Evolutionary conservation across 2,888 invertebrate species (phyloP).

Genomic region (Cybosia mesomella): DNA sequence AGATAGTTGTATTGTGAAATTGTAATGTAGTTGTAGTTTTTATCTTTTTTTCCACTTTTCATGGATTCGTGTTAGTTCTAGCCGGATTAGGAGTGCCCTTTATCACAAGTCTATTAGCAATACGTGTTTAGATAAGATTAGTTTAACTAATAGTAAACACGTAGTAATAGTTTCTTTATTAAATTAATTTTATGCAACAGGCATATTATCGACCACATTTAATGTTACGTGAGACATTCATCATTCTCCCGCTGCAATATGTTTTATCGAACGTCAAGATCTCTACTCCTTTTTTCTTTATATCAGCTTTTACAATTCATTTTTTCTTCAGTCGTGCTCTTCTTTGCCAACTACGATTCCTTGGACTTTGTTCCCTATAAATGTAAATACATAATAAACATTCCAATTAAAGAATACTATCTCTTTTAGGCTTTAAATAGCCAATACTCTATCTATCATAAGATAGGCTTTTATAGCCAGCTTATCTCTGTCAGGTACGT

Average conservation of each 20-base stretch:
- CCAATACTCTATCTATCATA: not conserved
- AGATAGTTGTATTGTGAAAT: constrained; percentile 13
- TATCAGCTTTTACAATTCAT: not conserved
- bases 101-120: constrained; percentile 39
- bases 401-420: not conserved
- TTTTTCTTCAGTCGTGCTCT: not conserved
- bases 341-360: not conserved
- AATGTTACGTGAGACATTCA: not conserved
- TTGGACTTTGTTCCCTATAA: not conserved
- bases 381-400: not conserved
- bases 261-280: not conserved
- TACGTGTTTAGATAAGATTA: constrained; percentile 46
- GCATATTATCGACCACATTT: not conserved
- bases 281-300: not conserved
- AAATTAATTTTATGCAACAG: not conserved
- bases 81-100: constrained; percentile 58
- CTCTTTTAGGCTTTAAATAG: constrained; percentile 3
- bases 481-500: constrained; percentile 5
- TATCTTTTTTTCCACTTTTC: constrained; percentile 15
- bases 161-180: not conserved
- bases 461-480: not conserved
- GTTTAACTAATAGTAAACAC: constrained; percentile 20
- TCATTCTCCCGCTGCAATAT: not conserved
- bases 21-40: constrained; percentile 15
- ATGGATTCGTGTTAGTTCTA: constrained; percentile 23